These are phyloP conservation scores for Astropecten irregularis DNA, from an alignment of 53 echinoderm and acorn worm genomes.

Conservation along the genomic window DNA sequence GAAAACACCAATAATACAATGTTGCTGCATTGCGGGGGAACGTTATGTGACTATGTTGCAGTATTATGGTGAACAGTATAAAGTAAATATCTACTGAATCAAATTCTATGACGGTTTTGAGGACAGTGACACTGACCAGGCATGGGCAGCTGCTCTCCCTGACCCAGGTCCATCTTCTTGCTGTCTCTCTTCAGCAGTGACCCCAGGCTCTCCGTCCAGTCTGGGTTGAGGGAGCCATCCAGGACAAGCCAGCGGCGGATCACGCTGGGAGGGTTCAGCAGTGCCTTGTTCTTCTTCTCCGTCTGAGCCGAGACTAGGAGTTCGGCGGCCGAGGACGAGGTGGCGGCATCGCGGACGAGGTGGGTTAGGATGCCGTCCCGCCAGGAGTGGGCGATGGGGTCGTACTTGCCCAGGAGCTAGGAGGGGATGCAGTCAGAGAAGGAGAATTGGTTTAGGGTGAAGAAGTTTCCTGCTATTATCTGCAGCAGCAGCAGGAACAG, in stretches of 20 bases:
- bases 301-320: constrained; percentile 56
- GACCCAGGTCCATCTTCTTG: constrained; percentile 41
- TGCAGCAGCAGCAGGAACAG: too few species aligned
- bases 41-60: too few species aligned
- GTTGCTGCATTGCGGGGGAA: too few species aligned
- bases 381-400: constrained; percentile 59
- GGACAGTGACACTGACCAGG: constrained; percentile 68
- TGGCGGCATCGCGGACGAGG: constrained; percentile 62
- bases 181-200: constrained; percentile 38
- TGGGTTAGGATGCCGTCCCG: constrained; percentile 75
- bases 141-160: constrained; percentile 70
- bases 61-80: too few species aligned
- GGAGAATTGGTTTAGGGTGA: too few species aligned
- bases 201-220: constrained; percentile 71
- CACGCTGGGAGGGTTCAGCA: constrained; percentile 84
- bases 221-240: constrained; percentile 68
- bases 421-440: neutral
- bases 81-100: too few species aligned
- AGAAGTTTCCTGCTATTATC: too few species aligned
- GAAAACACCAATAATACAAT: too few species aligned
- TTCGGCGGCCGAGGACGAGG: constrained; percentile 66
- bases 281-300: constrained; percentile 80
- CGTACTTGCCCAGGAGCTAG: constrained; percentile 78
- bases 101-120: too few species aligned
- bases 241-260: constrained; percentile 86